Percentiles rank a stretch among this genome's conserved stretches.
phyloP scores from a whole-genome alignment of 2,888 invertebrate genomes.

The Pharmacophagus antenor region DNA sequence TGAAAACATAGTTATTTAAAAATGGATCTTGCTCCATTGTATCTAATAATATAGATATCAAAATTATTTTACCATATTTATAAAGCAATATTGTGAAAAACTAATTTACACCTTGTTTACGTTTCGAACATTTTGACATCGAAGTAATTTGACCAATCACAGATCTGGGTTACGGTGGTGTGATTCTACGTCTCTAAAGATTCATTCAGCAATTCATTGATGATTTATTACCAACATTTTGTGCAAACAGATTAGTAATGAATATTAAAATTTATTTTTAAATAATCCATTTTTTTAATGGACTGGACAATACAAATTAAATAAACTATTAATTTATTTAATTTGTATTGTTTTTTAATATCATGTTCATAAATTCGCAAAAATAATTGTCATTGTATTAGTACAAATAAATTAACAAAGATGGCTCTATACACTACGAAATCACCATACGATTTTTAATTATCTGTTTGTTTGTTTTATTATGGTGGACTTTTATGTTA shows the following conservation, averaged over 20 bases:
- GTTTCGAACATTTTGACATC: constrained; percentile 63
- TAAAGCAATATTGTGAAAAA: constrained; percentile 13
- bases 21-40: constrained; percentile 66
- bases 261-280: too few species aligned
- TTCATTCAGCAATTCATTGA: constrained; percentile 30
- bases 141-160: constrained; percentile 80
- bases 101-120: constrained; percentile 55
- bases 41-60: constrained; percentile 17
- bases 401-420: background rate
- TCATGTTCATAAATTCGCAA: background rate
- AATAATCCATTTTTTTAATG: too few species aligned
- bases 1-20: constrained; percentile 80
- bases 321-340: background rate
- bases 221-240: constrained; percentile 27
- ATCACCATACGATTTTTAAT: background rate
- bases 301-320: too few species aligned
- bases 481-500: background rate
- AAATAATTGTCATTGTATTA: background rate
- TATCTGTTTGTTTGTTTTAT: background rate
- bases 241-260: too few species aligned
- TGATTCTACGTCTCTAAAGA: constrained; percentile 76
- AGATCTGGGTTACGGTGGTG: constrained; percentile 72
- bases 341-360: background rate
- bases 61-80: constrained; percentile 22
- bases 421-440: background rate